These are phyloP conservation scores for Himalopsyche phryganea DNA, from an alignment of 1,140 invertebrate genomes.

Conservation along the genomic window DNA sequence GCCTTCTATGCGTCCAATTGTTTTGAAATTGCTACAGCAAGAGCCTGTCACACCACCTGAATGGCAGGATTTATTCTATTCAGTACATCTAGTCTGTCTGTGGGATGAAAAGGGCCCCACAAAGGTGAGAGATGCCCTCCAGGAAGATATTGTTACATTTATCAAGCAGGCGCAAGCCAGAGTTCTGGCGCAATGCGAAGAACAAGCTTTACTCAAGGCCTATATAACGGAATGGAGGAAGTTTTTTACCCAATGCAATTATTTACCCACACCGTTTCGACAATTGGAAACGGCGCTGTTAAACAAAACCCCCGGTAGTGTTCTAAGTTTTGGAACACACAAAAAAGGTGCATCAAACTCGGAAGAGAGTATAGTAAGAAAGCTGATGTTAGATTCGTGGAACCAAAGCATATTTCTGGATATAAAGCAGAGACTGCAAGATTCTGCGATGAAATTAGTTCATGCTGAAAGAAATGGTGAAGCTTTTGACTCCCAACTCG, in stretches of 20 bases:
- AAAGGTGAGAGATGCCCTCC: constrained; percentile 83
- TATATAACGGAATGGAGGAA: constrained; percentile 97
- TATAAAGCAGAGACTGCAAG: constrained; percentile 90
- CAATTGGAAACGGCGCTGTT: constrained; percentile 82
- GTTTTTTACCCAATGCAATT: constrained; percentile 96
- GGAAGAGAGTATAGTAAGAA: constrained; percentile 86
- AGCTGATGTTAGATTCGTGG: constrained; percentile 98
- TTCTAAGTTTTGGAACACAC: constrained; percentile 47
- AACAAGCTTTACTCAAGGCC: constrained; percentile 90
- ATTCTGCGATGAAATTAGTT: constrained; percentile 96
- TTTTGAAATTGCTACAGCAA: constrained; percentile 88
- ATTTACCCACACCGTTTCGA: constrained; percentile 92
- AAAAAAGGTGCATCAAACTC: constrained; percentile 76
- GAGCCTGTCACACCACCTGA: constrained; percentile 89
- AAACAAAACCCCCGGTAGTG: constrained; percentile 46
- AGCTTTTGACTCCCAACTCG: constrained; percentile 94
- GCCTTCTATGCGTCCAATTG: constrained; percentile 90
- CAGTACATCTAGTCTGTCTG: constrained; percentile 89
- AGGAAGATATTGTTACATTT: constrained; percentile 92
- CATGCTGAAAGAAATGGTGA: constrained; percentile 95
- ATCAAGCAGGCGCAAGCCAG: constrained; percentile 90
- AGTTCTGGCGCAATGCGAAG: constrained; percentile 86
- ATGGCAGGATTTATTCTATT: constrained; percentile 97
- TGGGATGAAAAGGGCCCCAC: constrained; percentile 94
- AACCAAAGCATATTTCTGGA: constrained; percentile 96